Conservation (phyloP, 2,113 vertebrate species). For the Rhegmatorhina hoffmannsi region DNA sequence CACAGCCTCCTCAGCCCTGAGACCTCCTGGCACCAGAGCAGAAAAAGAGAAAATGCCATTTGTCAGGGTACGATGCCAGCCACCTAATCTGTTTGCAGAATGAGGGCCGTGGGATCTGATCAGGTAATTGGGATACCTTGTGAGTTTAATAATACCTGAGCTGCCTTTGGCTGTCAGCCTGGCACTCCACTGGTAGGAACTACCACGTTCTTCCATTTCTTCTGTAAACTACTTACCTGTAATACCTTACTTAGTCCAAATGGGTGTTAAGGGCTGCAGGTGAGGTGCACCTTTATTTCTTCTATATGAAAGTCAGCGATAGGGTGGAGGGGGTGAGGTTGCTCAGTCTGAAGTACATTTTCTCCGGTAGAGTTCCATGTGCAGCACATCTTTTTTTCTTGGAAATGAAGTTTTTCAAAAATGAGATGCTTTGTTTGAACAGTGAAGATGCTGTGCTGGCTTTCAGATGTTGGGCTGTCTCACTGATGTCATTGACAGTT, state of each 20-base stretch:
- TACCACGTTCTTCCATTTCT: background rate
- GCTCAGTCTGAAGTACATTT: background rate
- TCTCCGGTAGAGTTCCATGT: background rate
- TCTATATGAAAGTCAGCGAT: accelerated
- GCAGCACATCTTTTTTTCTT: background rate
- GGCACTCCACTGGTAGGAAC: background rate
- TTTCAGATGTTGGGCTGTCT: background rate
- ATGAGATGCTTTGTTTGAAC: background rate
- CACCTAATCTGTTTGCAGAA: slow-evolving; percentile 71
- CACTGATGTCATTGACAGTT: background rate
- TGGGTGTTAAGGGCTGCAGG: background rate
- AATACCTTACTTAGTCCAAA: background rate
- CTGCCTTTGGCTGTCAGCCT: slow-evolving; percentile 48
- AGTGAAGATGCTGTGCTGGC: accelerated
- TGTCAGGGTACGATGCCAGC: slow-evolving; percentile 73
- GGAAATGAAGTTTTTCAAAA: accelerated
- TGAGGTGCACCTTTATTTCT: background rate
- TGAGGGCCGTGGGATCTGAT: slow-evolving; percentile 45
- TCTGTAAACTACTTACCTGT: background rate
- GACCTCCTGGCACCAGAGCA: slow-evolving; percentile 80
- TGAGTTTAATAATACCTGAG: slow-evolving; percentile 21
- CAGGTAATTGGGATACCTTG: slow-evolving; percentile 60
- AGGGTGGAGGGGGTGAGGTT: background rate
- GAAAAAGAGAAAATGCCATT: slow-evolving; percentile 52
- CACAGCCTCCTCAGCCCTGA: slow-evolving; percentile 63